Evolutionary conservation across 2,797 vertebrate genomes (phyloP).

Genomic region (Aeoliscus strigatus): DNA sequence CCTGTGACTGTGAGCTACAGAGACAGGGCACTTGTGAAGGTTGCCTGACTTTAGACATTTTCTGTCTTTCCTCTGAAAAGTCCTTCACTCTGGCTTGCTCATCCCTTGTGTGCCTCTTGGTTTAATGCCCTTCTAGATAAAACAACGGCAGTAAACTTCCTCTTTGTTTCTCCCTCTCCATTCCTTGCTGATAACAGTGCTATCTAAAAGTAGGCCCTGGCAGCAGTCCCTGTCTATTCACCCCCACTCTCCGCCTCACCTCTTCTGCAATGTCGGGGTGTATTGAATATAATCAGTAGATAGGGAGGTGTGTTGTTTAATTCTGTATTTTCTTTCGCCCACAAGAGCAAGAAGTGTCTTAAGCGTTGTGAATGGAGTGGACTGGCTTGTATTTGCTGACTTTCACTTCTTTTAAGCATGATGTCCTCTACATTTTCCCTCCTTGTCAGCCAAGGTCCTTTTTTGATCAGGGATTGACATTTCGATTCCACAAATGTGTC

Average conservation of each 20-base stretch:
- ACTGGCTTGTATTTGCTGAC: constrained; percentile 59
- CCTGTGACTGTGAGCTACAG: constrained; percentile 29
- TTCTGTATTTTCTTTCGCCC: constrained; percentile 30
- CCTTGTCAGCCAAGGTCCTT: constrained; percentile 35
- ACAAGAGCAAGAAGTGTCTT: constrained; percentile 26
- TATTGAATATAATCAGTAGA: constrained; percentile 62
- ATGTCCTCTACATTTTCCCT: constrained; percentile 48
- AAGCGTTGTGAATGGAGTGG: constrained; percentile 32
- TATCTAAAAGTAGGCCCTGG: constrained; percentile 65
- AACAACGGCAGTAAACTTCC: constrained; percentile 63
- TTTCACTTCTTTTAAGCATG: constrained; percentile 67
- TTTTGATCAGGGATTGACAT: constrained; percentile 51
- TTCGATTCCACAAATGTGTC: constrained; percentile 34
- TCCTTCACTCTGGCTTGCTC: constrained; percentile 31
- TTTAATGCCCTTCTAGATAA: constrained; percentile 64
- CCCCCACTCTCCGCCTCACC: constrained; percentile 7
- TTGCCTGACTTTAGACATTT: constrained; percentile 50
- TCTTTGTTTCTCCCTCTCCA: constrained; percentile 53
- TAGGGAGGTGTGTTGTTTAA: constrained; percentile 7
- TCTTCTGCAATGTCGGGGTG: constrained; percentile 35
- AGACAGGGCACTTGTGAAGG: constrained; percentile 40
- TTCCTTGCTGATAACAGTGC: constrained; percentile 61
- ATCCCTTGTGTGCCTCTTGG: constrained; percentile 55
- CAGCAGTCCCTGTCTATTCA: constrained; percentile 45
- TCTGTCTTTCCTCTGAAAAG: constrained; percentile 39